Evolutionary conservation across 2,797 vertebrate genomes (phyloP), one percentile per base, ranked within the genome.

Genomic region (Antrozous pallidus): DNA sequence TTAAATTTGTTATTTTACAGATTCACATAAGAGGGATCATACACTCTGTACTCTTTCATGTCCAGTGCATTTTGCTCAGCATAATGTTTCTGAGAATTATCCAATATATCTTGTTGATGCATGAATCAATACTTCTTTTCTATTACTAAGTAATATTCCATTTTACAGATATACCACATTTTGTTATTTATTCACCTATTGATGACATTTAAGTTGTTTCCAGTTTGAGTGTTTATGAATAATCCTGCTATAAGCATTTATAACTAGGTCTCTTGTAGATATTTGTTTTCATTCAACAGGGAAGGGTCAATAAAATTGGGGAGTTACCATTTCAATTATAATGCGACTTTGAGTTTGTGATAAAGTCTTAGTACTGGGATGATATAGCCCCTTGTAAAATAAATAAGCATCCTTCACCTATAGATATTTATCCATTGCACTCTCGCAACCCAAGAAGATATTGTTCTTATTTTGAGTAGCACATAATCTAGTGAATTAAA

Each of bases 281-380:
- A 74, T 91, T 36, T 78, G 12, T n/a, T 67, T 56, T 77, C 70
- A 69, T 65, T 91, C 63, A 86, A 65, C 24, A 56, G 7, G 33
- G 6, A 11, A 87, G 51, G 26, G 42, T 69, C 40, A 80, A 91
- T 88, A 47, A 90, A 67, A 75, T 2, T 12, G 51, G 16, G 8
- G 38, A 49, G 24, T 92, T 65, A 75, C 4, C 33, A n/a, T 74
- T 80, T 75, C 63, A 67, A 2, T 56, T 54, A 78, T 8, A n/a
- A 67, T 88, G 10, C 77, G 42, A 81, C 71, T 94, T 80, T n/a
- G 51, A 93, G 18, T 70, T 61, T 93, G 4, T 18, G 33, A 16
- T 47, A 36, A 65, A 42, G 51, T 40, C 45, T 88, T 77, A 18
- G n/a, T 71, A 33, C 14, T 33, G 18, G 1, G 4, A 16, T 56